Percentiles rank a stretch among this genome's conserved stretches.
phyloP scores from a whole-genome alignment of 92 coral and sea anemone genomes.

The Micromussa lordhowensis region DNA sequence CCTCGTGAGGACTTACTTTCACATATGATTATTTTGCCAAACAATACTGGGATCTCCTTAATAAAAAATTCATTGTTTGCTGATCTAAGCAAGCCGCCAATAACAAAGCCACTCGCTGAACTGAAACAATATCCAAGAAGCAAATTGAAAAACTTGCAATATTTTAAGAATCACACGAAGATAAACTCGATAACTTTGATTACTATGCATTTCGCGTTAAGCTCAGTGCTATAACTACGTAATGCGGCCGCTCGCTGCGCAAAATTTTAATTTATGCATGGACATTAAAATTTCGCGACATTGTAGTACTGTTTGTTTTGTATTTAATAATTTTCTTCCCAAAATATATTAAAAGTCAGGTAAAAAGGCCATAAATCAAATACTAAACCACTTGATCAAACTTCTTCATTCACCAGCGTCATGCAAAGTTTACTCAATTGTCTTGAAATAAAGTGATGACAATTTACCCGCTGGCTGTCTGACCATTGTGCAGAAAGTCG shows the following conservation, averaged over 20 bases:
- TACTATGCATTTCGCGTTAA: neutral
- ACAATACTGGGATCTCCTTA: slow-evolving; percentile 40
- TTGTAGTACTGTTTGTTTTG: neutral
- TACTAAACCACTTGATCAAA: neutral
- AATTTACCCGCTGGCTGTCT: neutral
- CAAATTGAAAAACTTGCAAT: neutral
- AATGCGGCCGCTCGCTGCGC: neutral
- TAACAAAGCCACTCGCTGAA: slow-evolving; percentile 5
- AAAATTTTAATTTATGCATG: neutral
- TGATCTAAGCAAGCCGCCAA: slow-evolving; percentile 16
- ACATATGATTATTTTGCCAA: slow-evolving; percentile 39
- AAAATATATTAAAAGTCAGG: slow-evolving; percentile 18
- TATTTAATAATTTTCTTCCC: neutral
- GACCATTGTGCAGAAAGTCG: neutral
- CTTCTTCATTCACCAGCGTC: slow-evolving; percentile 1
- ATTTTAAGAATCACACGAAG: neutral
- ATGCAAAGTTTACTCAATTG: slow-evolving; percentile 11
- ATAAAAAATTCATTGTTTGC: slow-evolving; percentile 53
- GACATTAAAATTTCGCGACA: neutral
- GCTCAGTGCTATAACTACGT: neutral
- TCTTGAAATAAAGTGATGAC: slow-evolving; percentile 15
- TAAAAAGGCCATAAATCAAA: slow-evolving; percentile 5
- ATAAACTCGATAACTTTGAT: neutral
- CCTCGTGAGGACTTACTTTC: slow-evolving; percentile 21
- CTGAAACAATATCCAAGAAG: slow-evolving; percentile 11